Conservation (phyloP, 2,113 vertebrate genomes). For the Mesocricetus auratus region DNA sequence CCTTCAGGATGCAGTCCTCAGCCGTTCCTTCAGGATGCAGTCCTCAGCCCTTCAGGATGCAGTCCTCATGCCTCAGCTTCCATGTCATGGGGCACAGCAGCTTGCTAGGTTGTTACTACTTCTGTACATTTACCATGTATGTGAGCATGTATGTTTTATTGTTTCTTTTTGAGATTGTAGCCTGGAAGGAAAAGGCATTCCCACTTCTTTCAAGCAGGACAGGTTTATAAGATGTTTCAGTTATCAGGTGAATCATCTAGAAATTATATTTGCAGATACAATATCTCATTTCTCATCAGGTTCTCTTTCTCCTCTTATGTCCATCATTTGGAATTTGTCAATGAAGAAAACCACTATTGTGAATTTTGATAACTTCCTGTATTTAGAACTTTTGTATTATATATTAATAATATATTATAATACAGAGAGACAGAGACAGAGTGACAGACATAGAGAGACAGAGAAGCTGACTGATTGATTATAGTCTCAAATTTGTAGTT, state of each 20-base stretch:
- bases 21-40: too few species aligned
- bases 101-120: not conserved
- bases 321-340: not conserved
- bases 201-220: not conserved
- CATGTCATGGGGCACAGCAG: too few species aligned
- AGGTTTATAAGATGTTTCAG: not conserved
- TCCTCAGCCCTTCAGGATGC: not conserved
- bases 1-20: not conserved
- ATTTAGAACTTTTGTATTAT: not conserved
- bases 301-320: not conserved
- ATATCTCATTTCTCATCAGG: constrained; percentile 10
- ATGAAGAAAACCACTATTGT: not conserved
- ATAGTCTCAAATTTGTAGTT: not conserved
- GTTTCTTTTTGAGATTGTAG: not conserved
- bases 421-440: not conserved
- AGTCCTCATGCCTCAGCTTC: not conserved
- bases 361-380: constrained; percentile 18
- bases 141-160: not conserved
- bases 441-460: not conserved
- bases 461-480: not conserved
- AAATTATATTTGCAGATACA: not conserved
- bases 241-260: not conserved
- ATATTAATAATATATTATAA: too few species aligned
- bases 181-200: not conserved
- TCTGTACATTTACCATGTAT: not conserved